Conservation (phyloP, 2,113 vertebrate genomes). For the Channa argus region DNA sequence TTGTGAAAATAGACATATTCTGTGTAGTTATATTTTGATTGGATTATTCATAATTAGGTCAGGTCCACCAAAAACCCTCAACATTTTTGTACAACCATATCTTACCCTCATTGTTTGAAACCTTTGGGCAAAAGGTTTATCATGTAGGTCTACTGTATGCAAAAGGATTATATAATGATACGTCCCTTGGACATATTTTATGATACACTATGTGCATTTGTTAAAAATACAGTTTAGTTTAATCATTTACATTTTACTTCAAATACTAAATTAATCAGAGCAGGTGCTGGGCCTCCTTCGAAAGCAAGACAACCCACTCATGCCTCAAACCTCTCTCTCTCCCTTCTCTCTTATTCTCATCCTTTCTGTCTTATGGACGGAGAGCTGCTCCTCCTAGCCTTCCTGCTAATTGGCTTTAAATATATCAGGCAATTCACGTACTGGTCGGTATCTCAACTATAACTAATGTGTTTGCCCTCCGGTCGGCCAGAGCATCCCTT, state of each 20-base stretch:
- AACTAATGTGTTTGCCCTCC: constrained; percentile 78
- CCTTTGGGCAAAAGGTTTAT: not conserved
- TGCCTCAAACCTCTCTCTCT: not conserved
- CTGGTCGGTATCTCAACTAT: constrained; percentile 76
- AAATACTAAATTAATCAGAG: constrained; percentile 22
- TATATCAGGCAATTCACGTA: constrained; percentile 80
- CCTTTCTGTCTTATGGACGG: constrained; percentile 33
- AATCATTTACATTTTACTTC: not conserved
- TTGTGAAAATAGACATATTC: constrained; percentile 37
- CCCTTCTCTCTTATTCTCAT: constrained; percentile 11
- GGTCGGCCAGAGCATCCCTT: constrained; percentile 67
- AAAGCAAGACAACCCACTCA: constrained; percentile 4
- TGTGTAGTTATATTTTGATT: not conserved
- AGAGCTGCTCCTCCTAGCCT: constrained; percentile 53
- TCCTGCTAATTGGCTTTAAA: constrained; percentile 80
- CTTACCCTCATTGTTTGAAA: not conserved
- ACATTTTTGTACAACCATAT: constrained; percentile 7
- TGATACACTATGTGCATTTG: not conserved
- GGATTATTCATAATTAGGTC: constrained; percentile 15
- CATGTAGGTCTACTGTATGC: too few relatives aligned
- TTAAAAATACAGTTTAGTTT: not conserved
- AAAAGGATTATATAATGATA: not conserved
- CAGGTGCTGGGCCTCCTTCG: not conserved
- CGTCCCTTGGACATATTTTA: not conserved
- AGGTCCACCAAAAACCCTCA: not conserved